phyloP scores from a whole-genome alignment of 2,113 vertebrate genomes.

The Montifringilla adamsi region DNA sequence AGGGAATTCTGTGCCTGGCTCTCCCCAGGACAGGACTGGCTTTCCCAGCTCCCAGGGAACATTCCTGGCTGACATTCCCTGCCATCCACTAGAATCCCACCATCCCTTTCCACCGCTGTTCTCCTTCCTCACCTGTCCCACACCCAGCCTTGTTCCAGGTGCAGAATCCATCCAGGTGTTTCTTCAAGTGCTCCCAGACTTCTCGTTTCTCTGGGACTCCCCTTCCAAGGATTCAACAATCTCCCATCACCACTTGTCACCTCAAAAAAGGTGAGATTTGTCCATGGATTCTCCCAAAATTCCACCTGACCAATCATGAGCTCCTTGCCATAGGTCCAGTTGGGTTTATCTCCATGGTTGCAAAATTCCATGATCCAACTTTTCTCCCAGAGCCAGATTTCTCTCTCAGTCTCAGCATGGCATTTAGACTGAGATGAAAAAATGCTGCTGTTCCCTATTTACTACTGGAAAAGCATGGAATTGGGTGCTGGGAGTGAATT shows the following conservation, averaged over 20 bases:
- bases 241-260: not conserved
- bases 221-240: no score
- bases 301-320: not conserved
- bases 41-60: not conserved
- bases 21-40: not conserved
- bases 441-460: not conserved
- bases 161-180: not conserved
- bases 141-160: not conserved
- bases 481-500: not conserved
- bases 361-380: not conserved
- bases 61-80: no score
- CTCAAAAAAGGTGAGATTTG: not conserved
- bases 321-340: not conserved
- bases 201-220: not conserved
- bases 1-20: not conserved
- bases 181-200: not conserved
- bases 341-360: not conserved
- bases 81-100: not conserved
- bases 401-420: rapidly evolving
- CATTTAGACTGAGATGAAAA: not conserved
- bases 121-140: no score
- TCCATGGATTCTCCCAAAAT: not conserved
- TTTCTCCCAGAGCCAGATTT: not conserved
- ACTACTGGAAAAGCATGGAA: not conserved
- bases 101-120: not conserved